A percentile compares a stretch with the other conserved stretches of the same genome.
phyloP scores from a whole-genome alignment of 2,888 invertebrate genomes.

The Archaeoteleia sp. region DNA sequence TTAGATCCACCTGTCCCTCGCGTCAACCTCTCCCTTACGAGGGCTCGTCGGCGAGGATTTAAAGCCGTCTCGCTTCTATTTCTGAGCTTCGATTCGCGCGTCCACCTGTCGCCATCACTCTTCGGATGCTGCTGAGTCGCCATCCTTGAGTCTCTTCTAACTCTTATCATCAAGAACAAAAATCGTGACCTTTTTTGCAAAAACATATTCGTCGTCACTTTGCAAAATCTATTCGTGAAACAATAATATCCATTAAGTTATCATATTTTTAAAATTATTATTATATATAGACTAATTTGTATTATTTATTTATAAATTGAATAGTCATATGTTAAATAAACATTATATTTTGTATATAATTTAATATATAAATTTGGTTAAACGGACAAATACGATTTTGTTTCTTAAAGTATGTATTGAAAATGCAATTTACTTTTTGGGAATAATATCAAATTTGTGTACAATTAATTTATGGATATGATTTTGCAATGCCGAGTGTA shows the following conservation, averaged over 20 bases:
- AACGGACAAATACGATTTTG: too few species aligned
- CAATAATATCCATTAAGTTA: too few species aligned
- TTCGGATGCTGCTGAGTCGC: constrained; percentile 40
- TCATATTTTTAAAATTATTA: too few species aligned
- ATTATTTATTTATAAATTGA: too few species aligned
- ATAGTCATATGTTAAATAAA: too few species aligned
- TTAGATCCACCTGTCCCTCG: constrained; percentile 75
- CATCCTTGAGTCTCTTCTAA: constrained; percentile 37
- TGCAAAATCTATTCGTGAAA: too few species aligned
- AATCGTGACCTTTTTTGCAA: background rate
- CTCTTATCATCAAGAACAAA: constrained; percentile 41
- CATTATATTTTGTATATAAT: too few species aligned
- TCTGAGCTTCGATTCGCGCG: constrained; percentile 59
- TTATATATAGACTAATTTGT: background rate
- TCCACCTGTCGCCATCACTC: constrained; percentile 69
- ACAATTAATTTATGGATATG: too few species aligned
- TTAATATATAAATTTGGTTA: too few species aligned
- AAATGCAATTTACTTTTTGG: too few species aligned
- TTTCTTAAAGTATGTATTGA: too few species aligned
- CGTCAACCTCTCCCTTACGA: constrained; percentile 64
- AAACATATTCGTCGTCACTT: background rate
- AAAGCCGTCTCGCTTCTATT: constrained; percentile 62
- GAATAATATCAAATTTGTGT: too few species aligned
- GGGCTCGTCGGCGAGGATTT: constrained; percentile 57
- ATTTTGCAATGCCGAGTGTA: background rate